Evolutionary conservation across 2,888 invertebrate species (phyloP).

Genomic region (Allacma fusca): DNA sequence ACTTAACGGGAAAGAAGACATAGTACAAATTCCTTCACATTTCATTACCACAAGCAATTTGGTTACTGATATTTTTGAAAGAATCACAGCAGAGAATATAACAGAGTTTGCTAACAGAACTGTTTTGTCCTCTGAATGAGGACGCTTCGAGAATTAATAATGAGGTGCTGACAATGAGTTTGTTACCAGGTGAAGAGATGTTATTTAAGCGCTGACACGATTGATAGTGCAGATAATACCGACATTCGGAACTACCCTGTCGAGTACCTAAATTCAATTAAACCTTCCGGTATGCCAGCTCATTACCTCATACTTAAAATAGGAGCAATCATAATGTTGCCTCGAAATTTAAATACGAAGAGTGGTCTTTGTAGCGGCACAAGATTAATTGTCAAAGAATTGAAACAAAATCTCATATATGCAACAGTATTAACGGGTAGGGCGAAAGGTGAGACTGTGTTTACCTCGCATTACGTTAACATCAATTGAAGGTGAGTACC

Average conservation of each 20-base stretch:
- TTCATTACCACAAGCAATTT: neutral
- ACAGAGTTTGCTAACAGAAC: slow-evolving; percentile 5
- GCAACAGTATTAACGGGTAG: slow-evolving; percentile 33
- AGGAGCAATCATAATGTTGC: slow-evolving; percentile 51
- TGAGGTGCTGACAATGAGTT: slow-evolving; percentile 8
- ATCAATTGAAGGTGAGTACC: slow-evolving; percentile 34
- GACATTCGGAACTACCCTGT: slow-evolving; percentile 36
- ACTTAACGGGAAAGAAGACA: neutral
- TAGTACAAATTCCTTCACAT: slow-evolving; percentile 16
- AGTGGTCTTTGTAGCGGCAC: slow-evolving; percentile 37
- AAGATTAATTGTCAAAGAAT: slow-evolving; percentile 18
- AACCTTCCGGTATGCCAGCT: slow-evolving; percentile 52
- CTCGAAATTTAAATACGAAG: slow-evolving; percentile 43
- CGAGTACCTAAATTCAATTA: slow-evolving; percentile 53
- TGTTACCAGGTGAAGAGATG: neutral
- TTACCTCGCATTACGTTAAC: slow-evolving; percentile 46
- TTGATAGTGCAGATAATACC: slow-evolving; percentile 27
- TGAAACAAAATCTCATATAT: slow-evolving; percentile 13
- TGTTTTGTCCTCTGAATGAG: slow-evolving; percentile 38
- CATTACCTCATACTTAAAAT: slow-evolving; percentile 52
- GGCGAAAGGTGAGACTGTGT: slow-evolving; percentile 38
- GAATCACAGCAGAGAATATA: neutral
- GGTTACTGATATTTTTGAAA: slow-evolving; percentile 9
- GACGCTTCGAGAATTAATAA: slow-evolving; percentile 36
- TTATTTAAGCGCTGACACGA: slow-evolving; percentile 25